Percentiles rank a stretch among this genome's conserved stretches.
Evolutionary conservation across 2,113 vertebrate species (phyloP).

Genomic region (Spheniscus mendiculus): DNA sequence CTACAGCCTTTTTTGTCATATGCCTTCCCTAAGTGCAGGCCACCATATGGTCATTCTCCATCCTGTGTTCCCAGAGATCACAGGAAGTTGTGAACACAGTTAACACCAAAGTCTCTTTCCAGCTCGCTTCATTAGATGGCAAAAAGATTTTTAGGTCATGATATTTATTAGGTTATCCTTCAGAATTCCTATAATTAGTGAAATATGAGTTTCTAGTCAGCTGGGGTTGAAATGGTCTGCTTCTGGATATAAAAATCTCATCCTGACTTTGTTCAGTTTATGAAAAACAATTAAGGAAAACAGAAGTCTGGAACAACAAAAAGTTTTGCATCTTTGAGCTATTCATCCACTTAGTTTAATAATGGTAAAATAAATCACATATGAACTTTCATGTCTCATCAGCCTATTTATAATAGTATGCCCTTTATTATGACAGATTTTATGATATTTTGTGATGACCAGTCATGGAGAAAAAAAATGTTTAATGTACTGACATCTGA

Average conservation of each 20-base stretch:
- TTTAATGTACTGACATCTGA: constrained; percentile 70
- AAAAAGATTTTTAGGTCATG: background rate
- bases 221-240: background rate
- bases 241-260: background rate
- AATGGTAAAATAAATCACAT: constrained; percentile 32
- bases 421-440: constrained; percentile 67
- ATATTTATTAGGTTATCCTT: background rate
- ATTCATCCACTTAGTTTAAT: constrained; percentile 6
- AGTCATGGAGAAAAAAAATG: constrained; percentile 8
- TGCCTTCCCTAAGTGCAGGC: background rate
- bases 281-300: background rate
- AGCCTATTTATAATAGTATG: constrained; percentile 47
- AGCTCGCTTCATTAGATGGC: background rate
- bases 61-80: background rate
- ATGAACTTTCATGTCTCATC: constrained; percentile 5
- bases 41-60: background rate
- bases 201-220: background rate
- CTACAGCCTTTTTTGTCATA: background rate
- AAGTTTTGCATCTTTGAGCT: background rate
- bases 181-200: background rate
- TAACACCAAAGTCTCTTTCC: background rate
- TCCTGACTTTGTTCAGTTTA: background rate
- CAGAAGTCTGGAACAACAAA: background rate
- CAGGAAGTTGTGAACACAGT: background rate
- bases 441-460: constrained; percentile 67